Evolutionary conservation across 2,797 vertebrate genomes (phyloP).

Genomic region (Melanotaenia boesemani): DNA sequence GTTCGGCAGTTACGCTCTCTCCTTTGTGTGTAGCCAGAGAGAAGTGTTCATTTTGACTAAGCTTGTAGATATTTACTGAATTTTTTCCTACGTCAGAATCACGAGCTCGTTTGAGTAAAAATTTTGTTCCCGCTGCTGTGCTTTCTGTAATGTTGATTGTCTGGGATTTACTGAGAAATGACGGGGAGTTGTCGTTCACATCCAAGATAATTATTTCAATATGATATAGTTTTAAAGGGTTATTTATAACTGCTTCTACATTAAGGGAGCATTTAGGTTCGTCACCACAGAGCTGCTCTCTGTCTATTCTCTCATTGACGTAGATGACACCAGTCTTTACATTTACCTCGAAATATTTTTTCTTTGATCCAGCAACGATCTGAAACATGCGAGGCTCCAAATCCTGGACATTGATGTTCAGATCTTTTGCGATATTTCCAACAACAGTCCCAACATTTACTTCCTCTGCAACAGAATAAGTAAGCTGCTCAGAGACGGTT

Average conservation of each 20-base stretch:
- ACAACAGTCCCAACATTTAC: conserved; percentile 68
- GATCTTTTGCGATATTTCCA: conserved; percentile 79
- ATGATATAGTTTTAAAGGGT: conserved; percentile 75
- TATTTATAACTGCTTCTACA: conserved; percentile 81
- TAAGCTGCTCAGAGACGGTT: conserved; percentile 66
- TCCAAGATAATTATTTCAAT: conserved; percentile 68
- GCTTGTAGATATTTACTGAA: conserved; percentile 40
- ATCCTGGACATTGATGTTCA: conserved; percentile 66
- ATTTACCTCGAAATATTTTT: conserved; percentile 78
- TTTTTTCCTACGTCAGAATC: conserved; percentile 63
- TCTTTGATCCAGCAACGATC: conserved; percentile 69
- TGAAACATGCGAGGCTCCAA: conserved; percentile 74
- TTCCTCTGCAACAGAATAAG: conserved; percentile 79
- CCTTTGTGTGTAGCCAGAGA: conserved; percentile 46
- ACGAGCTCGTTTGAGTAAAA: conserved; percentile 6
- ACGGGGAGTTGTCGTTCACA: conserved; percentile 68
- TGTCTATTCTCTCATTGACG: conserved; percentile 75
- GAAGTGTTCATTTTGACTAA: conserved; percentile 64
- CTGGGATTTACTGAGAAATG: not conserved
- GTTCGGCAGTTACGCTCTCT: conserved; percentile 58
- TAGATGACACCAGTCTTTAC: conserved; percentile 71
- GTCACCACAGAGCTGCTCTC: conserved; percentile 73
- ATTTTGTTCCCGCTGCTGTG: conserved; percentile 46
- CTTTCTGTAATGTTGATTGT: conserved; percentile 58
- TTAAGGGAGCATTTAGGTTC: not conserved